Base-by-base conservation (phyloP, 2,888 invertebrate species). In the Cheilosia impressa region DNA sequence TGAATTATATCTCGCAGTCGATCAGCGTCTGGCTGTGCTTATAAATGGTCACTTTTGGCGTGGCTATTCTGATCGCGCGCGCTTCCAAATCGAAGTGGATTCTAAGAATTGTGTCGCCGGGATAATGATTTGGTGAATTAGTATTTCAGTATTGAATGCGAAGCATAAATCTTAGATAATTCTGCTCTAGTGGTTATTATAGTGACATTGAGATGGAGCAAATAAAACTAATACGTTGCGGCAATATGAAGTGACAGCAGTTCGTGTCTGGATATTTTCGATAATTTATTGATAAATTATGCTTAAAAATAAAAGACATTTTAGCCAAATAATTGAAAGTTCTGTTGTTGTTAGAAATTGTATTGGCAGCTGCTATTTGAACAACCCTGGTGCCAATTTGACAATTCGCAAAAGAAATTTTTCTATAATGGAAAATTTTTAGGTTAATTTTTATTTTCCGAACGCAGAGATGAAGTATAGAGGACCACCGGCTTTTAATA, bases 1-100 rank as follows among this genome's bases (percentile, higher is more conserved):
- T 78, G 52, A 75, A 57, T 73, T 73, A 50, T 69, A 83, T 78
- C 83, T 83, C 68, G 66, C 62, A 83, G 41, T 55, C 60, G 55
- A 83, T 77, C 82, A 55, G 73, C 55, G 57, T 53, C 22, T 52
- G 57, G 55, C 57, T n/a, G 27, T 41, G 69, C 22, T 78, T 83
- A 45, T 62, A 73, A 83, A 66, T 69, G 43, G 55, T n/a, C 43
- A 62, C n/a, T 76, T 66, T 38, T 38, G 13, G 31, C 17, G 9
- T 1, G 47, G 45, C 62, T 62, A 63, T 78, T 55, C 47, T 27
- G 41, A 78, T 41, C 77, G 69, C 50, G 62, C 69, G 69, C 53
- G 38, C 47, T 47, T 0, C 68, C 47, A 68, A 69, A 77, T 69
- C 53, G 62, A 68, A 27, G 62, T 68, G 53, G 31, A 31, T 73